Evolutionary conservation across 2,113 vertebrate genomes (phyloP), one percentile per base, ranked within the genome.

Genomic region (Fukomys damarensis): DNA sequence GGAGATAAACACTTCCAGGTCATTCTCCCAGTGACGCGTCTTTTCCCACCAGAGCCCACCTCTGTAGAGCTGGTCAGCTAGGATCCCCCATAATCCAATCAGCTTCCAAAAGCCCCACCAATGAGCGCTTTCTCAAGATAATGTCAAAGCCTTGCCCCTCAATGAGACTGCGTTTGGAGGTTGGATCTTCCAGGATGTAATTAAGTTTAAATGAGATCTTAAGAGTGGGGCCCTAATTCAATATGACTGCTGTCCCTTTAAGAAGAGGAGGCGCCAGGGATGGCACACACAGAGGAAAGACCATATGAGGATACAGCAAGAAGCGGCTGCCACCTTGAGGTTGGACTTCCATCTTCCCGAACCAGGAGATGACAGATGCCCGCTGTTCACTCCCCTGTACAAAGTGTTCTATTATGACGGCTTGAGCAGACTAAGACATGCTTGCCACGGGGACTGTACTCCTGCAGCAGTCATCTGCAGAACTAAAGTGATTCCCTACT

Each of bases 381-480:
- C 7, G n/a, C 11, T 28, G n/a, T 41, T 59, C 12, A 26, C 22
- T 38, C 35, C 35, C 13, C 22, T 11, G 3, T 41, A 9, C 28
- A 11, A 8, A 7, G 26, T 14, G 2, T 30, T 26, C 41, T 20
- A 26, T 28, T 16, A 2, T 49, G 43, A 32, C 28, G 49, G 74
- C 38, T 41, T 6, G 24, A 11, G 61, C 22, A 4, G 10, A n/a
- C 30, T 9, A 2, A 32, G 9, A 28, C n/a, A 3, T 1, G 17
- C 19, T 66, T 5, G 58, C 68, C 28, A 32, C 9, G 4, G 58
- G 32, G 32, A 20, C 6, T 26, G 46, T 5, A 10, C 58, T 2
- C 35, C 63, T 61, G 19, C 41, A 1, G 41, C 52, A 22, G 30
- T 28, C 22, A 65, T n/a, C 89, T 26, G 30, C 56, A 72, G 79